Percentiles rank a stretch among this genome's conserved stretches.
Evolutionary conservation across 1,140 invertebrate genomes (phyloP).

Genomic region (Pygmarrhopalites habei): DNA sequence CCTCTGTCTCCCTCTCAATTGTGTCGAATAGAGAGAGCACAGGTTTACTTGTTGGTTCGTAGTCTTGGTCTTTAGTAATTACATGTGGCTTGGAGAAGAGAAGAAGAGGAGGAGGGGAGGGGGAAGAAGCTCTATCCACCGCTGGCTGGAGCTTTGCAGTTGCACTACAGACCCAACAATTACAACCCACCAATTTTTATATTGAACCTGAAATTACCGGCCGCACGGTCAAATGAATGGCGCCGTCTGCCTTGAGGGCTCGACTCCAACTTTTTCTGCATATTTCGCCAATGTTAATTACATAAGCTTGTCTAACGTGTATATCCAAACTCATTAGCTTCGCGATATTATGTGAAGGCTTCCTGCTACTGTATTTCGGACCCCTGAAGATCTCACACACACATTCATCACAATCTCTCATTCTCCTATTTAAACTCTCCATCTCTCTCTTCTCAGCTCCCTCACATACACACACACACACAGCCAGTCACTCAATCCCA

Average conservation of each 20-base stretch:
- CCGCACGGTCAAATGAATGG: slow-evolving; percentile 40
- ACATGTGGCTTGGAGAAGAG: neutral
- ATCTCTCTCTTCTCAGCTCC: neutral
- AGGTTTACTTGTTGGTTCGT: too few species aligned
- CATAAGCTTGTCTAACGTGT: slow-evolving; percentile 33
- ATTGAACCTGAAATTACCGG: slow-evolving; percentile 41
- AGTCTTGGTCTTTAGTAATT: slow-evolving; percentile 1
- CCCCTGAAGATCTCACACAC: slow-evolving; percentile 31
- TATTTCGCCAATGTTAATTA: slow-evolving; percentile 40
- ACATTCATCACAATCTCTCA: slow-evolving; percentile 6
- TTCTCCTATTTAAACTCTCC: neutral
- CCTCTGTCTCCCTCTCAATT: too few species aligned
- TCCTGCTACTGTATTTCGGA: slow-evolving; percentile 27
- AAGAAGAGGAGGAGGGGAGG: neutral
- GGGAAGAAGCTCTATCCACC: neutral
- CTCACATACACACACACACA: too few species aligned
- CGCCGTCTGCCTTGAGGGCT: slow-evolving; percentile 38
- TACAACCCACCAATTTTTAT: slow-evolving; percentile 41
- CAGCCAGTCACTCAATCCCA: too few species aligned
- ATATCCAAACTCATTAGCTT: slow-evolving; percentile 38
- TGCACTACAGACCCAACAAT: slow-evolving; percentile 36
- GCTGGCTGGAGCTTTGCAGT: slow-evolving; percentile 1
- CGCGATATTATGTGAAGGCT: slow-evolving; percentile 36
- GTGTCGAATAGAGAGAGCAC: too few species aligned
- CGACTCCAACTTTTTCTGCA: slow-evolving; percentile 33